Evolutionary conservation across 2,113 vertebrate genomes (phyloP).

Genomic region (Corydoras maculifer): DNA sequence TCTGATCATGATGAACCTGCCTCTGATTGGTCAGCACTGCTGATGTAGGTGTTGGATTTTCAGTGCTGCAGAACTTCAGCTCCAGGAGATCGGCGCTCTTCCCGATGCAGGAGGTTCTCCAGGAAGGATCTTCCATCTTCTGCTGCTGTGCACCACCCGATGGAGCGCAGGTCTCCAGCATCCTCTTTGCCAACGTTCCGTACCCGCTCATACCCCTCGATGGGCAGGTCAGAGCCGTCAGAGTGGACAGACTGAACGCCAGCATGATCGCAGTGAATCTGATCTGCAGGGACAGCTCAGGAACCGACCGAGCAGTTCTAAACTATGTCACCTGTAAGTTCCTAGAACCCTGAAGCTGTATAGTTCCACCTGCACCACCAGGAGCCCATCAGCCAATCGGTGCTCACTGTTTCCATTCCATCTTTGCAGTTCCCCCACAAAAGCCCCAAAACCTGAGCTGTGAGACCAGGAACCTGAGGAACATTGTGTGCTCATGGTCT

Average conservation of each 20-base stretch:
- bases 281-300: slow-evolving; percentile 8
- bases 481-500: too few relatives aligned
- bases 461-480: too few relatives aligned
- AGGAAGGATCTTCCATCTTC: slow-evolving; percentile 35
- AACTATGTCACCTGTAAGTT: slow-evolving; percentile 56
- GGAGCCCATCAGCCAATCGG: not conserved
- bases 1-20: too few relatives aligned
- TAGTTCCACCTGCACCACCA: not conserved
- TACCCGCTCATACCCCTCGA: slow-evolving; percentile 35
- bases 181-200: not conserved
- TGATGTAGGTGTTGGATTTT: not conserved
- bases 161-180: slow-evolving; percentile 30
- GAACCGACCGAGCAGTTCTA: fast-evolving
- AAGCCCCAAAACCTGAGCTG: too few relatives aligned
- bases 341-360: not conserved
- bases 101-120: slow-evolving; percentile 30
- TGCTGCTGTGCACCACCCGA: slow-evolving; percentile 55
- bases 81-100: slow-evolving; percentile 32
- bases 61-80: slow-evolving; percentile 27
- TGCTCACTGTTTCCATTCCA: not conserved
- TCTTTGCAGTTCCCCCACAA: not conserved
- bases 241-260: slow-evolving; percentile 40
- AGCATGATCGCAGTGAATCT: not conserved
- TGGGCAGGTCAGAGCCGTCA: slow-evolving; percentile 45
- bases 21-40: too few relatives aligned